Conservation (phyloP, 2,888 invertebrate species). For the Pimpla rufipes region DNA sequence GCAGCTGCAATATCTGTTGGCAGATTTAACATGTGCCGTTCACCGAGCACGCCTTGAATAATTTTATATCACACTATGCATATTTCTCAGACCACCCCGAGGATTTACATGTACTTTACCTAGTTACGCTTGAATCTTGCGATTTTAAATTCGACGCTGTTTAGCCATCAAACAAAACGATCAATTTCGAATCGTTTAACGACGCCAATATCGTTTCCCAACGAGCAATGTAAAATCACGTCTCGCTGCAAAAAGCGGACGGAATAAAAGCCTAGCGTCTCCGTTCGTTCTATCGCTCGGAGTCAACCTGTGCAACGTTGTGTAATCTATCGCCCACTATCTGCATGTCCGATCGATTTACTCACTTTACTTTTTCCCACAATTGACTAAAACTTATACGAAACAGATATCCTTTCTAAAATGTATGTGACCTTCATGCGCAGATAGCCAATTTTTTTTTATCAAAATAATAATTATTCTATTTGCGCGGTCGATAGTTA, state of each 20-base stretch:
- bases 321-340: slow-evolving; percentile 57
- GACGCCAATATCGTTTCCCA: slow-evolving; percentile 28
- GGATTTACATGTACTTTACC: neutral
- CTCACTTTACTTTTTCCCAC: slow-evolving; percentile 35
- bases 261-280: slow-evolving; percentile 1
- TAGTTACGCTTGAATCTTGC: neutral
- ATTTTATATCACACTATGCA: neutral
- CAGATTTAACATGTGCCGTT: neutral
- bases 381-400: slow-evolving; percentile 28
- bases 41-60: neutral
- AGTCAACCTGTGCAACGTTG: slow-evolving; percentile 46
- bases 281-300: slow-evolving; percentile 37
- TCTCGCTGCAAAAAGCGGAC: slow-evolving; percentile 13
- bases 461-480: slow-evolving; percentile 3
- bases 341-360: slow-evolving; percentile 64
- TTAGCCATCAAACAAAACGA: neutral
- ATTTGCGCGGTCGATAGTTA: neutral
- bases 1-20: neutral
- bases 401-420: slow-evolving; percentile 64
- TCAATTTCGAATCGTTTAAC: slow-evolving; percentile 24
- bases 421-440: neutral
- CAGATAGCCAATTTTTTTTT: neutral
- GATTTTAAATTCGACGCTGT: neutral
- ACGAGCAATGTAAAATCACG: slow-evolving; percentile 29
- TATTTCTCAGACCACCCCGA: neutral